Evolutionary conservation across 1,140 invertebrate species (phyloP).

Genomic region (Oryzaephilus surinamensis): DNA sequence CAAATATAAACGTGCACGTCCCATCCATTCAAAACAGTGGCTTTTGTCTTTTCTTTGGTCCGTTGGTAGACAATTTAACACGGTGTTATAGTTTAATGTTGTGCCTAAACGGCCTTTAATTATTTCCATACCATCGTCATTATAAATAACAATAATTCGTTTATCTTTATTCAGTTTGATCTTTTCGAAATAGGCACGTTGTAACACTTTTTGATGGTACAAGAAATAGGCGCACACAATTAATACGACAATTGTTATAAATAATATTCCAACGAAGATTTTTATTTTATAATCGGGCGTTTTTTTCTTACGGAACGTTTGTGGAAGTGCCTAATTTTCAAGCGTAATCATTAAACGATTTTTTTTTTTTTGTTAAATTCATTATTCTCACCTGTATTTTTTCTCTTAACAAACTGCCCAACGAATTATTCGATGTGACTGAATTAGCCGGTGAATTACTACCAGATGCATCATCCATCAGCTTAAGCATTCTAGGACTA

Average conservation of each 20-base stretch:
- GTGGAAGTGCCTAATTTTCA: conserved; percentile 37
- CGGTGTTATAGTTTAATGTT: conserved; percentile 44
- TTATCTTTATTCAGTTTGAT: conserved; percentile 75
- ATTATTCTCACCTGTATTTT: conserved; percentile 56
- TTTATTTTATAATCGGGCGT: conserved; percentile 60
- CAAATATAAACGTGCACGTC: conserved; percentile 60
- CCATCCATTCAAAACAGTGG: conserved; percentile 72
- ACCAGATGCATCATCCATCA: conserved; percentile 35
- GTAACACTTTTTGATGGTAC: conserved; percentile 69
- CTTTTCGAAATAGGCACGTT: conserved; percentile 70
- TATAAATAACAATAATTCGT: conserved; percentile 61
- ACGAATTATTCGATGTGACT: conserved; percentile 70
- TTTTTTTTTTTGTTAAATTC: neutral
- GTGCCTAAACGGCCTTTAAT: conserved; percentile 57
- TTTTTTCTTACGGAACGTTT: conserved; percentile 46
- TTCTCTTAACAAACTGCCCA: conserved; percentile 68
- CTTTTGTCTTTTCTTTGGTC: conserved; percentile 46
- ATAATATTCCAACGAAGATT: conserved; percentile 68
- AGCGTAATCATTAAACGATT: neutral
- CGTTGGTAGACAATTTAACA: conserved; percentile 59
- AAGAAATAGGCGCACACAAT: conserved; percentile 73
- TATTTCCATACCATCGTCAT: conserved; percentile 51
- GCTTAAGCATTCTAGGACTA: conserved; percentile 32
- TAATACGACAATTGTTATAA: conserved; percentile 67
- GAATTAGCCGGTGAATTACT: conserved; percentile 51